Evolutionary conservation across 2,888 invertebrate genomes (phyloP).

Genomic region (Euplexia lucipara): DNA sequence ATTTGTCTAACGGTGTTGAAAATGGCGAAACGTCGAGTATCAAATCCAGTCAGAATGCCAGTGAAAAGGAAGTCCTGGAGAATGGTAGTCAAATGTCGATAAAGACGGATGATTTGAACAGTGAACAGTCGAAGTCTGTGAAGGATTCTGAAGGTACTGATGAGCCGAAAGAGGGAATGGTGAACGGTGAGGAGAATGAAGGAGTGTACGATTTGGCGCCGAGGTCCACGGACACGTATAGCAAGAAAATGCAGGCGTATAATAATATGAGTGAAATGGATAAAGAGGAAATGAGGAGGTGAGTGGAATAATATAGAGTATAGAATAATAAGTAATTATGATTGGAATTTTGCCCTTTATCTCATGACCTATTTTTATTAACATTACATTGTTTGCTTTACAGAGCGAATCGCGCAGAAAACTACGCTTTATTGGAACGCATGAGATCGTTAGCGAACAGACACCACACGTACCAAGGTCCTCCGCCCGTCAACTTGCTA

Average conservation of each 20-base stretch:
- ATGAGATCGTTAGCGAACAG: conserved; percentile 86
- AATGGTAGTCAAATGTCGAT: conserved; percentile 85
- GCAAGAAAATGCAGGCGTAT: conserved; percentile 87
- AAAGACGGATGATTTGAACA: conserved; percentile 85
- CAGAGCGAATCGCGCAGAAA: conserved; percentile 87
- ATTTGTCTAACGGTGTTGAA: conserved; percentile 81
- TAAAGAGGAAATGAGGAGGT: conserved; percentile 88
- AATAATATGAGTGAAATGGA: conserved; percentile 86
- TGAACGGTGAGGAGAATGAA: conserved; percentile 84
- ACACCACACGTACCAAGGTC: conserved; percentile 86
- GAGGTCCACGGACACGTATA: conserved; percentile 85
- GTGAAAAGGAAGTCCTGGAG: conserved; percentile 80
- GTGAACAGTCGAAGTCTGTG: conserved; percentile 82
- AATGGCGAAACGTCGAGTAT: conserved; percentile 83
- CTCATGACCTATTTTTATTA: too few species aligned
- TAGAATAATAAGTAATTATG: too few species aligned
- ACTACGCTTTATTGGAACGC: conserved; percentile 86
- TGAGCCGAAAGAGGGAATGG: conserved; percentile 78
- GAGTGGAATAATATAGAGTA: conserved; percentile 45
- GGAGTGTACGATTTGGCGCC: conserved; percentile 87
- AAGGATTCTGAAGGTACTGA: conserved; percentile 74
- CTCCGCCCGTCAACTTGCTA: conserved; percentile 92
- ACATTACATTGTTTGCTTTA: conserved; percentile 39
- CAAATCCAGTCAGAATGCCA: conserved; percentile 77
- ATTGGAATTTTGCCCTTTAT: too few species aligned